Evolutionary conservation across 2,797 vertebrate genomes (phyloP), one percentile per base, ranked within the genome.

Genomic region (Xerus rutilus): DNA sequence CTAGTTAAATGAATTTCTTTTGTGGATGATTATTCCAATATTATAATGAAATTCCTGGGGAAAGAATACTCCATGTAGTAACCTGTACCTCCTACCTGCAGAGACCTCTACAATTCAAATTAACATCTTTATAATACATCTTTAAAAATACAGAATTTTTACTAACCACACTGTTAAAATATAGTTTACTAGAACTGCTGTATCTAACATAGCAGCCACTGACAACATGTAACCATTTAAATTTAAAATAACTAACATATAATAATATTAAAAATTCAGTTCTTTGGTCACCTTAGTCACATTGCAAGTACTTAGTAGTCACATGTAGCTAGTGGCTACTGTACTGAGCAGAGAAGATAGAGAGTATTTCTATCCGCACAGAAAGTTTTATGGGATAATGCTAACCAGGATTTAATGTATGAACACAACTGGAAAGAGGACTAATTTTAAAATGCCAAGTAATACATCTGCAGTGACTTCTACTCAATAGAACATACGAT

Each of bases 171-270:
- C 7, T 67, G 14, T 45, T 87, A 72, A 78, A n/a, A 70, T 49
- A 72, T 15, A 85, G 7, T 57, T 72, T 90, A n/a, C 25, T 70
- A 43, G 20, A 84, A 73, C 14, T 62, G 13, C 30, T 77, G 30
- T 64, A 62, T n/a, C 20, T 14, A 93, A 67, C 12, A 73, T 8
- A 15, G 6, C 28, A 78, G 70, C 30, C 70, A n/a, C 25, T 70
- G 78, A 10, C 3, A 32, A 85, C 30, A 28, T 30, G 8, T 49
- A 62, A 54, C 14, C 59, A 85, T 30, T 65, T 65, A 93, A 83
- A 72, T 67, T 87, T 76, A 96, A 95, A 85, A 85, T 88, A 73
- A 62, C 14, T 47, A 85, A 59, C 82, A 57, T 67, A n/a, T 85
- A 95, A 73, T 72, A 59, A 85, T 83, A 90, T 30, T 49, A 62